Conservation (phyloP, 2,888 invertebrate species). For the Subacronicta megacephala region DNA sequence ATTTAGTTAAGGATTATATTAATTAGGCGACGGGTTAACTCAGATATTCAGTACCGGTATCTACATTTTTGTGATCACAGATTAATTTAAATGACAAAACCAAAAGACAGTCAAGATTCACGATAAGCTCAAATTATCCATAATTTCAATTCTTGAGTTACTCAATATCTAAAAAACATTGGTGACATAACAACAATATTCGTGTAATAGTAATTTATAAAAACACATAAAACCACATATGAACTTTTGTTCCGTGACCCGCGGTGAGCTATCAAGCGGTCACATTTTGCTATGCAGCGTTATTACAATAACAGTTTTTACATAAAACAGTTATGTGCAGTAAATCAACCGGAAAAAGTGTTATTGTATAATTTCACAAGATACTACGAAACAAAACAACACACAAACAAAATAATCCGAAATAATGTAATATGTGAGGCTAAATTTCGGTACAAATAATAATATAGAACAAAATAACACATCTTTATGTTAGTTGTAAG, state of each 20-base stretch:
- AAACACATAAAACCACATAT: slow-evolving; percentile 10
- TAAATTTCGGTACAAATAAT: too few relatives aligned
- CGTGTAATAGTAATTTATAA: slow-evolving; percentile 3
- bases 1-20: slow-evolving; percentile 2
- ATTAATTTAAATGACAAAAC: too few relatives aligned
- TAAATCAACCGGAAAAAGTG: slow-evolving; percentile 24
- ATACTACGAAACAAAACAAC: too few relatives aligned
- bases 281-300: slow-evolving; percentile 46
- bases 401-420: too few relatives aligned
- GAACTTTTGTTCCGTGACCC: slow-evolving; percentile 45
- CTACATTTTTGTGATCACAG: too few relatives aligned
- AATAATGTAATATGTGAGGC: too few relatives aligned
- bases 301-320: slow-evolving; percentile 36
- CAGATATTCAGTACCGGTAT: too few relatives aligned
- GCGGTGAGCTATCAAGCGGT: slow-evolving; percentile 39
- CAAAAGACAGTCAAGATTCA: too few relatives aligned
- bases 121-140: too few relatives aligned
- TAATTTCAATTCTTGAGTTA: background rate
- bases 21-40: slow-evolving; percentile 9
- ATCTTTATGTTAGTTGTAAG: too few relatives aligned
- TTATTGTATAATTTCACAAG: background rate
- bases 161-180: background rate
- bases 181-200: background rate
- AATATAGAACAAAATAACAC: too few relatives aligned
- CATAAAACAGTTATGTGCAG: slow-evolving; percentile 3